Conservation (phyloP, 2,797 vertebrate genomes). For the Halcyon leucocephala region DNA sequence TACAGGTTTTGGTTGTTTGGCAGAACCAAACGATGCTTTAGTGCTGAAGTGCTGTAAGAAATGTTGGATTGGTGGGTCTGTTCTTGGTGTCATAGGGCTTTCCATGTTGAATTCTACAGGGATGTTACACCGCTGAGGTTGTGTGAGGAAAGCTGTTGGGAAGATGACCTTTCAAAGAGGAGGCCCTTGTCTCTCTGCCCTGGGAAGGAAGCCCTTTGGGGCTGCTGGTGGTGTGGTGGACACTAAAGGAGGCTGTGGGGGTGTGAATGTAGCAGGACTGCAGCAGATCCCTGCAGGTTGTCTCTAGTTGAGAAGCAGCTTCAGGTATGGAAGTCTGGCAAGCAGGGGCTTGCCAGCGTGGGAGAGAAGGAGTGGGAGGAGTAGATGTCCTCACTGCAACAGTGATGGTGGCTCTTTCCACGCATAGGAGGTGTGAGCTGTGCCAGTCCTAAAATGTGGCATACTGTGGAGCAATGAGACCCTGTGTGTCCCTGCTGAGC, state of each 20-base stretch:
- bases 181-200: background rate
- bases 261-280: background rate
- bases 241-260: background rate
- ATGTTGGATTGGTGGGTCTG: background rate
- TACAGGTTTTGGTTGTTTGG: background rate
- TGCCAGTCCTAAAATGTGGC: rapidly evolving
- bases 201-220: background rate
- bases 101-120: background rate
- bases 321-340: background rate
- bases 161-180: background rate
- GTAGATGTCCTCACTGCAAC: background rate
- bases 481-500: background rate
- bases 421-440: background rate
- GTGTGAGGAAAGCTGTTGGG: background rate
- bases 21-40: background rate
- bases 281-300: background rate
- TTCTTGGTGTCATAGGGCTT: background rate
- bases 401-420: background rate
- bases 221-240: background rate
- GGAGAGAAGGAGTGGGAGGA: background rate
- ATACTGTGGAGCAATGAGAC: background rate
- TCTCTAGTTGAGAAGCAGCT: background rate
- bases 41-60: background rate
- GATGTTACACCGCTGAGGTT: background rate
- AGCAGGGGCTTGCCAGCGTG: background rate